A percentile compares a stretch with the other conserved stretches of the same genome.
phyloP scores from a whole-genome alignment of 2,113 vertebrate genomes.

The Crotalus tigris region DNA sequence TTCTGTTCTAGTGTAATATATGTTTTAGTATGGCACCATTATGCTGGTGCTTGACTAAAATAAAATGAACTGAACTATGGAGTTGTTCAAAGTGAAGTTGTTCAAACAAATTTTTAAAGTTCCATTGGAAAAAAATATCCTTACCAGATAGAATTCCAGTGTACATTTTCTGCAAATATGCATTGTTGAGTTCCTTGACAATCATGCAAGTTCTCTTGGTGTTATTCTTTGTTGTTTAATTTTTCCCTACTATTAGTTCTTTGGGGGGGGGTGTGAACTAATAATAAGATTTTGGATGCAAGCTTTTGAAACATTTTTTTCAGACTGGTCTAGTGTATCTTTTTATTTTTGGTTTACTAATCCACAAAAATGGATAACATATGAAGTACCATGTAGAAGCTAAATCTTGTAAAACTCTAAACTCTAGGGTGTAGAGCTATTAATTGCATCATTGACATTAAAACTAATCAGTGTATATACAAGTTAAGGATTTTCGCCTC shows the following conservation, averaged over 20 bases:
- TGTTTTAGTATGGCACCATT: background rate
- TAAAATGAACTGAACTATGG: background rate
- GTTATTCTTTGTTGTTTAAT: background rate
- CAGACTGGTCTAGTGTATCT: background rate
- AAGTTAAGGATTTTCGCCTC: background rate
- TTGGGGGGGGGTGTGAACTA: background rate
- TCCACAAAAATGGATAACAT: background rate
- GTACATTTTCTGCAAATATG: background rate
- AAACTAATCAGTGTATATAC: background rate
- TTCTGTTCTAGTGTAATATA: background rate
- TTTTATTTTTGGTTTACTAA: background rate
- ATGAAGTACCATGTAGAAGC: background rate
- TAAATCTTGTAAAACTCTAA: background rate
- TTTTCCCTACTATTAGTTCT: background rate
- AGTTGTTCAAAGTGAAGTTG: background rate
- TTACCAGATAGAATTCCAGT: background rate
- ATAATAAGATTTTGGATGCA: background rate
- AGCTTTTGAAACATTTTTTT: background rate
- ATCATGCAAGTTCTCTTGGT: background rate
- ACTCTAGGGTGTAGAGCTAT: background rate
- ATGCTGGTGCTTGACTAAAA: background rate
- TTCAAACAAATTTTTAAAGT: background rate
- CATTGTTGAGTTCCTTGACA: background rate
- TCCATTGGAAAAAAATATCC: background rate
- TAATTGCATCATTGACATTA: background rate